Conservation (phyloP, 2,113 vertebrate genomes). For the Channa argus region DNA sequence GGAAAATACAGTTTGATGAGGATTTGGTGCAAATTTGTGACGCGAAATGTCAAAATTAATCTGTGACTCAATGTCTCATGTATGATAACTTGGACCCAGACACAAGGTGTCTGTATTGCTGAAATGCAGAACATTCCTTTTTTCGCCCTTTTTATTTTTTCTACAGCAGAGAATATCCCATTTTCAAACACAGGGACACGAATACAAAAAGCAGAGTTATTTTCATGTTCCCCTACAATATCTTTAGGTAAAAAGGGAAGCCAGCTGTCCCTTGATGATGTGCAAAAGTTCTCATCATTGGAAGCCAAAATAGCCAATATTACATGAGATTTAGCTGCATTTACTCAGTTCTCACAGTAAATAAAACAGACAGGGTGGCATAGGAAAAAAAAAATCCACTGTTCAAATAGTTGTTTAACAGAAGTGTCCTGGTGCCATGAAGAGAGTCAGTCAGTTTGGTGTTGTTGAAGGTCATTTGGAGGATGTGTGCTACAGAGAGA, state of each 20-base stretch:
- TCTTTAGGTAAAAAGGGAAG: constrained; percentile 52
- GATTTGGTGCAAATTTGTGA: constrained; percentile 2
- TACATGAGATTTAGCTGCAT: constrained; percentile 68
- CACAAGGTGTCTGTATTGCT: constrained; percentile 34
- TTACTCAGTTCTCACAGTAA: constrained; percentile 54
- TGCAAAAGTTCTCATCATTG: constrained; percentile 56
- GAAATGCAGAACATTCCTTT: constrained; percentile 47
- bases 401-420: constrained; percentile 58
- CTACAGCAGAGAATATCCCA: constrained; percentile 57
- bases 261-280: constrained; percentile 57
- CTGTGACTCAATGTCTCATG: constrained; percentile 32
- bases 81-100: constrained; percentile 13
- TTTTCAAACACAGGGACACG: constrained; percentile 64
- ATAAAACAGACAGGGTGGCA: constrained; percentile 38
- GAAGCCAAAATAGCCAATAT: constrained; percentile 67
- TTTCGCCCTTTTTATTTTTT: constrained; percentile 19
- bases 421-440: constrained; percentile 34
- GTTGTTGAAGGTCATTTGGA: constrained; percentile 75
- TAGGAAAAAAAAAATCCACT: constrained; percentile 15
- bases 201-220: constrained; percentile 72
- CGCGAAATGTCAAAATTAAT: constrained; percentile 40
- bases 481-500: constrained; percentile 54
- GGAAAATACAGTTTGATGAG: constrained; percentile 23
- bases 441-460: constrained; percentile 46
- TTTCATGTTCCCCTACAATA: constrained; percentile 53